phyloP scores from a whole-genome alignment of 1,140 invertebrate species.

The Trachelipus rathkii region DNA sequence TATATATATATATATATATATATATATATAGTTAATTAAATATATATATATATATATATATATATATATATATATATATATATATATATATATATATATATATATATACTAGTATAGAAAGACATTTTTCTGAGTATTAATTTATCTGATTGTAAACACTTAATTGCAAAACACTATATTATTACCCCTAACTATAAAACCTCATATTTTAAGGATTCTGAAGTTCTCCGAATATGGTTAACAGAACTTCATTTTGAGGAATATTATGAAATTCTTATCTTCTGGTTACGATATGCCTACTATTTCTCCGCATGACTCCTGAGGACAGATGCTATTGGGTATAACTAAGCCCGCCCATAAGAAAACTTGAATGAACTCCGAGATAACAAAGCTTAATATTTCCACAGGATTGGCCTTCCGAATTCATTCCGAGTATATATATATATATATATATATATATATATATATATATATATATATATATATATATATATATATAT shows the following conservation, averaged over 20 bases:
- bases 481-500: slow-evolving; percentile 27
- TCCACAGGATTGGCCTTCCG: slow-evolving; percentile 86
- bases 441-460: slow-evolving; percentile 23
- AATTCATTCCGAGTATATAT: slow-evolving; percentile 75
- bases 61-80: slow-evolving; percentile 28
- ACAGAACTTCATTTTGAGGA: slow-evolving; percentile 92
- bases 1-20: background rate
- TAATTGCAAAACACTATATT: background rate
- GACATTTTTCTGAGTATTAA: too few species aligned
- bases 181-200: slow-evolving; percentile 12
- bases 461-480: slow-evolving; percentile 23
- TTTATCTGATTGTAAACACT: too few species aligned
- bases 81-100: slow-evolving; percentile 28
- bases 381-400: slow-evolving; percentile 91
- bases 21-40: background rate
- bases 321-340: slow-evolving; percentile 76
- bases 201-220: slow-evolving; percentile 66
- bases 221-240: slow-evolving; percentile 91
- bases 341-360: slow-evolving; percentile 97
- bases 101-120: background rate
- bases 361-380: slow-evolving; percentile 89
- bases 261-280: slow-evolving; percentile 87
- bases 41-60: slow-evolving; percentile 18
- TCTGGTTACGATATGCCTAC: slow-evolving; percentile 97
- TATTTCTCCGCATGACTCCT: slow-evolving; percentile 93